Conservation (phyloP, 2,113 vertebrate genomes). For the Mohoua ochrocephala region DNA sequence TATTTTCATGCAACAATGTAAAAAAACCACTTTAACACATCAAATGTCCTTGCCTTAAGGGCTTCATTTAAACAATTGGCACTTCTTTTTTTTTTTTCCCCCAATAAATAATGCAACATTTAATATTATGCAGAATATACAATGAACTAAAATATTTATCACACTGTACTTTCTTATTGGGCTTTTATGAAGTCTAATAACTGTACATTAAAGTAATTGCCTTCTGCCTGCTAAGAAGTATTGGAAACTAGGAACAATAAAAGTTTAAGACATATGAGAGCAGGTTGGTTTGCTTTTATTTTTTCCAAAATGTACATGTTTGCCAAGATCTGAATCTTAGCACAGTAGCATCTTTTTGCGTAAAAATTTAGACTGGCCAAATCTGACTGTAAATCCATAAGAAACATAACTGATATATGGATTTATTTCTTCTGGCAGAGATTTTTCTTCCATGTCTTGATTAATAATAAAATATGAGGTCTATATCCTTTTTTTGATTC, state of each 20-base stretch:
- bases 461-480: not conserved
- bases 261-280: not conserved
- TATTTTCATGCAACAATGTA: not conserved
- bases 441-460: not conserved
- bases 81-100: fast-evolving
- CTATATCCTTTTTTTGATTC: not conserved
- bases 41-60: not conserved
- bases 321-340: not conserved
- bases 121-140: conserved; percentile 49
- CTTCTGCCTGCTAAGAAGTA: conserved; percentile 18
- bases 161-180: conserved; percentile 23
- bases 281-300: fast-evolving
- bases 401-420: not conserved
- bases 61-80: conserved; percentile 2
- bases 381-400: not conserved
- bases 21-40: not conserved
- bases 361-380: not conserved
- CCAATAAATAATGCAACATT: conserved; percentile 50
- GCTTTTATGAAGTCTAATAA: conserved; percentile 62
- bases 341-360: not conserved
- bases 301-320: not conserved
- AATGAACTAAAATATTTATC: conserved; percentile 40
- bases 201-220: not conserved
- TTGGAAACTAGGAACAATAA: not conserved
- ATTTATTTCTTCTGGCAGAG: not conserved